Conservation (phyloP, 2,888 invertebrate species). For the Cloeon dipterum region DNA sequence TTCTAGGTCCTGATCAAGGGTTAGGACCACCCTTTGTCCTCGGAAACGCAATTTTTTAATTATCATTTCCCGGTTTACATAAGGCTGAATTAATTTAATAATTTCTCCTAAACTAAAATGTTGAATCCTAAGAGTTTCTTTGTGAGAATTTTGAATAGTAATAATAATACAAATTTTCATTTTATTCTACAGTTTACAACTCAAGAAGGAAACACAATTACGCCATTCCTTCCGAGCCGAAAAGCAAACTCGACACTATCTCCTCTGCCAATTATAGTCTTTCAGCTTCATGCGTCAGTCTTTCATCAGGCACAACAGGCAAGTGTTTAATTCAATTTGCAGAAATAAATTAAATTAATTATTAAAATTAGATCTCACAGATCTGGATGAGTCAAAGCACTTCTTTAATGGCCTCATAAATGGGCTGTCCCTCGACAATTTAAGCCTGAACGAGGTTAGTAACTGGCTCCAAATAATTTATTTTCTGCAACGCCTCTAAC, state of each 20-base stretch:
- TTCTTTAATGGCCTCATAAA: no score
- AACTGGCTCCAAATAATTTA: no score
- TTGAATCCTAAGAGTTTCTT: slow-evolving; percentile 1
- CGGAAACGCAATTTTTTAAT: no score
- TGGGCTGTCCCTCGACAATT: not conserved
- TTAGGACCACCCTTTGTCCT: no score
- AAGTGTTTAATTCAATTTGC: not conserved
- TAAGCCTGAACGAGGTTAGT: not conserved
- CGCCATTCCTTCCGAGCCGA: slow-evolving; percentile 18
- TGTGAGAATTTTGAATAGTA: not conserved
- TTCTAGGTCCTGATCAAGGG: no score
- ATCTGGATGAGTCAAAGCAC: not conserved
- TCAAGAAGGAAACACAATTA: slow-evolving; percentile 34
- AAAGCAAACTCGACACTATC: slow-evolving; percentile 6
- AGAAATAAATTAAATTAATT: no score
- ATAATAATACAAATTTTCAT: not conserved
- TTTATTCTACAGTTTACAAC: slow-evolving; percentile 26
- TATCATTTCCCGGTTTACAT: no score
- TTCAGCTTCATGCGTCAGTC: slow-evolving; percentile 16
- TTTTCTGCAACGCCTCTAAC: no score
- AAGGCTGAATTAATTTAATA: no score
- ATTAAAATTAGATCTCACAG: no score
- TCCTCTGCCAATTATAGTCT: slow-evolving; percentile 9
- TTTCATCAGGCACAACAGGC: slow-evolving; percentile 16
- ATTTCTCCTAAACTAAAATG: no score